These are phyloP conservation scores for Battus philenor DNA, from an alignment of 1,140 invertebrate species.

Conservation along the genomic window DNA sequence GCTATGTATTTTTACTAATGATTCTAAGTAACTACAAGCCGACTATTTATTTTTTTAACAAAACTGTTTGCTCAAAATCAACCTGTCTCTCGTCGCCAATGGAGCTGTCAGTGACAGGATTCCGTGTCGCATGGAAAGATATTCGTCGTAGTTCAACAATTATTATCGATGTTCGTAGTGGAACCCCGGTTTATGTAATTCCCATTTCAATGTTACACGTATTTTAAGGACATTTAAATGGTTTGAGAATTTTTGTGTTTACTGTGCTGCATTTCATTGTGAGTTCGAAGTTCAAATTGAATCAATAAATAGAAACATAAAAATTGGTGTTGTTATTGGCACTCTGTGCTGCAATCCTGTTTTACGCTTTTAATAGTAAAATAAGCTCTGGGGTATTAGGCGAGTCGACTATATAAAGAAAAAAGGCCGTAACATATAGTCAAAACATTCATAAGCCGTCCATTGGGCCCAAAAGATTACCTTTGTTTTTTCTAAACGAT, in stretches of 20 bases:
- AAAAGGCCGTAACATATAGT: too few relatives aligned
- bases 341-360: conserved; percentile 18
- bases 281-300: conserved; percentile 75
- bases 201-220: conserved; percentile 60
- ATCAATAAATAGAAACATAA: conserved; percentile 75
- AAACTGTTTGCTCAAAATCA: conserved; percentile 71
- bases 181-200: conserved; percentile 52
- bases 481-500: too few relatives aligned
- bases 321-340: conserved; percentile 66
- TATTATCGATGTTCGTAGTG: conserved; percentile 60
- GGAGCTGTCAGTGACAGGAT: conserved; percentile 33
- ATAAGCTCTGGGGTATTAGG: too few relatives aligned
- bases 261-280: conserved; percentile 73
- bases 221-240: conserved; percentile 65
- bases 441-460: too few relatives aligned
- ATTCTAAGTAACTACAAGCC: conserved; percentile 47
- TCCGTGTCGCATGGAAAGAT: conserved; percentile 39
- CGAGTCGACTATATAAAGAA: too few relatives aligned
- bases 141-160: conserved; percentile 51
- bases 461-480: too few relatives aligned
- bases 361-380: too few relatives aligned
- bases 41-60: conserved; percentile 70
- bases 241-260: conserved; percentile 71
- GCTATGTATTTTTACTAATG: conserved; percentile 69
- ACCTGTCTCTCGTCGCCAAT: conserved; percentile 51